Conservation (phyloP, 2,888 invertebrate species). For the Acronicta alni region DNA sequence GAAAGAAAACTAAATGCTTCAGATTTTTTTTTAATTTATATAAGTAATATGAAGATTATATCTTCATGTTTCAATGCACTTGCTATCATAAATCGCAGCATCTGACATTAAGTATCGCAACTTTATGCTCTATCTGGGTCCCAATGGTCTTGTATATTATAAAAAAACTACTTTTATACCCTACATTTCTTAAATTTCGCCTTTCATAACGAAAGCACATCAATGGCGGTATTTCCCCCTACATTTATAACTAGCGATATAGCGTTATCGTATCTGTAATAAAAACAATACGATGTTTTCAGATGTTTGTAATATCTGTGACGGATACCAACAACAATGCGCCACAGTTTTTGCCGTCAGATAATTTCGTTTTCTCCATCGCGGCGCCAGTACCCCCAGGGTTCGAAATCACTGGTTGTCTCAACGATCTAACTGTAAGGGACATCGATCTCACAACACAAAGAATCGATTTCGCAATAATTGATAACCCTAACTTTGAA, state of each 20-base stretch:
- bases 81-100: slow-evolving; percentile 7
- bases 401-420: slow-evolving; percentile 77
- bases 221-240: slow-evolving; percentile 2
- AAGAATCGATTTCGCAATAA: slow-evolving; percentile 74
- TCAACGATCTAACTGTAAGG: slow-evolving; percentile 78
- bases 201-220: neutral
- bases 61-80: slow-evolving; percentile 2
- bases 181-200: slow-evolving; percentile 5
- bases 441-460: slow-evolving; percentile 88
- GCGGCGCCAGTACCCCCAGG: slow-evolving; percentile 85
- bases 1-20: no score
- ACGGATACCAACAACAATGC: slow-evolving; percentile 85
- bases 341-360: slow-evolving; percentile 75
- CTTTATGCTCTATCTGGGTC: slow-evolving; percentile 11
- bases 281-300: slow-evolving; percentile 59
- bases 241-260: slow-evolving; percentile 13
- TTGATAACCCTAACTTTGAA: slow-evolving; percentile 77
- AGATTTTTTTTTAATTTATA: no score
- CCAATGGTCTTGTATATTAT: slow-evolving; percentile 13
- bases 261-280: slow-evolving; percentile 17
- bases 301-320: slow-evolving; percentile 78
- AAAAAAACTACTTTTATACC: neutral
- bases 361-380: slow-evolving; percentile 75
- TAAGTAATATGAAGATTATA: no score
- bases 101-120: slow-evolving; percentile 10